Conservation (phyloP, 2,797 vertebrate species). For the Tangara arthus region DNA sequence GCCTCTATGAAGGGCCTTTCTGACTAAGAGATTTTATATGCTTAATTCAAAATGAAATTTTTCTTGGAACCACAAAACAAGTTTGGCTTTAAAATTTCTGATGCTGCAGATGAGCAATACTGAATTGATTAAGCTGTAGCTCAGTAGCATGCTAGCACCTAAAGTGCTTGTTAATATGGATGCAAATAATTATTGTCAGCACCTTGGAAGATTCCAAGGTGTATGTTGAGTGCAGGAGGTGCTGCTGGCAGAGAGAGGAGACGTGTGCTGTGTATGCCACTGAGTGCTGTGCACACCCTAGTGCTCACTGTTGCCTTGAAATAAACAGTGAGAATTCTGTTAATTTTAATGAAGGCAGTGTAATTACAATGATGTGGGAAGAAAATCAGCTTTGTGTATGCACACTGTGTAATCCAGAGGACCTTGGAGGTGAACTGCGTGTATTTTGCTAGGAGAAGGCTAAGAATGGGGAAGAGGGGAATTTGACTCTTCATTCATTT, state of each 20-base stretch:
- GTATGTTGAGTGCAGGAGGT: background rate
- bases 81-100: background rate
- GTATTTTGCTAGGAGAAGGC: background rate
- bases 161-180: background rate
- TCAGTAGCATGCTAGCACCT: background rate
- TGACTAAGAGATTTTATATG: background rate
- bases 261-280: fast-evolving
- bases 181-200: background rate
- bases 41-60: background rate
- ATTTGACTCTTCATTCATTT: background rate
- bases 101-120: fast-evolving
- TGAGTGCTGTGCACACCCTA: background rate
- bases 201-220: background rate
- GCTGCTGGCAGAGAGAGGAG: background rate
- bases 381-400: background rate
- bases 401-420: background rate
- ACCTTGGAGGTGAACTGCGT: background rate
- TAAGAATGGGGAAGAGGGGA: background rate
- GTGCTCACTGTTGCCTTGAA: background rate
- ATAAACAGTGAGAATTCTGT: background rate
- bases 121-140: background rate
- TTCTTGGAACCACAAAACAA: background rate
- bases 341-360: background rate
- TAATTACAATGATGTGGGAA: background rate
- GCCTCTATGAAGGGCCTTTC: background rate